phyloP scores from a whole-genome alignment of 1,140 invertebrate genomes.

The Varroa destructor region DNA sequence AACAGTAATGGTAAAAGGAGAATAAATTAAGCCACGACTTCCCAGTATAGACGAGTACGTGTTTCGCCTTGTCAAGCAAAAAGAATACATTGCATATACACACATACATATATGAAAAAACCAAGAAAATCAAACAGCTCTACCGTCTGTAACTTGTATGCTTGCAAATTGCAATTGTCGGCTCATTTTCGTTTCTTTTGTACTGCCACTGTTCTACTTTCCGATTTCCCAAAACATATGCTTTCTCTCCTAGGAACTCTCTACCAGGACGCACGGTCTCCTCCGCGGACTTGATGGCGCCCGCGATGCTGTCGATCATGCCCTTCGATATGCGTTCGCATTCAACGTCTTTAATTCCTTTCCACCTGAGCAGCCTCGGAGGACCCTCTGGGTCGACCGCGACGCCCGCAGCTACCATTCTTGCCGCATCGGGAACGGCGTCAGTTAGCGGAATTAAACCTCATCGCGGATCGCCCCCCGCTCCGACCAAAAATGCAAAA shows the following conservation, averaged over 20 bases:
- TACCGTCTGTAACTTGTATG: no score
- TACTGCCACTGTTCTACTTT: no score
- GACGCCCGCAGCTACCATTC: not conserved
- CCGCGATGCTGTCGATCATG: slow-evolving; percentile 25
- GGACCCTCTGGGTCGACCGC: slow-evolving; percentile 22
- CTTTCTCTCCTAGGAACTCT: not conserved
- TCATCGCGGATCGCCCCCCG: slow-evolving; percentile 22
- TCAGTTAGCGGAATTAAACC: not conserved
- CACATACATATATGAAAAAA: no score
- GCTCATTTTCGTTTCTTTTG: no score
- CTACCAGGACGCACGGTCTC: slow-evolving; percentile 19
- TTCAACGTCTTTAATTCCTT: slow-evolving; percentile 15
- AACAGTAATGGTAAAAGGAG: no score
- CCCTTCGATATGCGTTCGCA: slow-evolving; percentile 22
- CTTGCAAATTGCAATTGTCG: no score
- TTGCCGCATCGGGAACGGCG: not conserved
- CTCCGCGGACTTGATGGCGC: slow-evolving; percentile 23
- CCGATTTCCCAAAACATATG: no score
- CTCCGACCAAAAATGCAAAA: not conserved
- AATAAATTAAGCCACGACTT: no score
- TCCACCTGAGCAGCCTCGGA: slow-evolving; percentile 23
- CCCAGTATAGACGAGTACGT: no score
- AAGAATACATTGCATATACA: no score
- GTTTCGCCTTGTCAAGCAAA: no score
- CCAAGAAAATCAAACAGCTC: no score